Base-by-base conservation (phyloP, 2,888 invertebrate species). In the Tetheella fluctuosa region DNA sequence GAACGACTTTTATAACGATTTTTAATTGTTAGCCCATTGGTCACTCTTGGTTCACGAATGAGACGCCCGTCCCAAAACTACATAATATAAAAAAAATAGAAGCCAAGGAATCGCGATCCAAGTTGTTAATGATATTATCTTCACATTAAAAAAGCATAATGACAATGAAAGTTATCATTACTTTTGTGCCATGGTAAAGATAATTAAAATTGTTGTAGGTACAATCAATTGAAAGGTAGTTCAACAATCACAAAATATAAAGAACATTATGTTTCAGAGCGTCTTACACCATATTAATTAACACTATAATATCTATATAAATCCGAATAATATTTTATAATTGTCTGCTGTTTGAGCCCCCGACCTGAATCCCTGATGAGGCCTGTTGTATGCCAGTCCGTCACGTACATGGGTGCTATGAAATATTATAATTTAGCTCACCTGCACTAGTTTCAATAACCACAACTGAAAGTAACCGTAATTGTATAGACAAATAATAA, bases 341-440 rank as follows among this genome's bases (percentile, higher is more conserved):
- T 56, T n/a, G 42, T 42, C 42, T 42, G 7, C 5, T 42, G 42
- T 7, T 17, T n/a, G 42, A n/a, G 62, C 70, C 67, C 73, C 73
- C 77, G 83, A 67, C 82, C 86, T 85, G 85, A 83, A 86, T 86
- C 62, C 63, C 42, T 70, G 80, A 86, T 85, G 79, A 82, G 80
- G 64, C 64, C 64, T 65, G 65, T 64, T 69, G 67, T 68, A 68
- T 61, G 63, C 68, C 68, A 68, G 77, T 74, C 85, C 74, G 79
- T 85, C 89, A 88, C 89, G 87, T 88, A 84, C 79, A 72, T 60
- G 62, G 65, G 73, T 73, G 42, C n/a, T 17, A 78, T 73, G 79
- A 80, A 81, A 83, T 81, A 81, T 83, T 80, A 80, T 86, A 84
- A 86, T 87, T 86, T 85, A 84, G 81, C 84, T 83, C 80, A 84